Evolutionary conservation across 2,888 invertebrate genomes (phyloP).

Genomic region (Ichneumoninae sp.): DNA sequence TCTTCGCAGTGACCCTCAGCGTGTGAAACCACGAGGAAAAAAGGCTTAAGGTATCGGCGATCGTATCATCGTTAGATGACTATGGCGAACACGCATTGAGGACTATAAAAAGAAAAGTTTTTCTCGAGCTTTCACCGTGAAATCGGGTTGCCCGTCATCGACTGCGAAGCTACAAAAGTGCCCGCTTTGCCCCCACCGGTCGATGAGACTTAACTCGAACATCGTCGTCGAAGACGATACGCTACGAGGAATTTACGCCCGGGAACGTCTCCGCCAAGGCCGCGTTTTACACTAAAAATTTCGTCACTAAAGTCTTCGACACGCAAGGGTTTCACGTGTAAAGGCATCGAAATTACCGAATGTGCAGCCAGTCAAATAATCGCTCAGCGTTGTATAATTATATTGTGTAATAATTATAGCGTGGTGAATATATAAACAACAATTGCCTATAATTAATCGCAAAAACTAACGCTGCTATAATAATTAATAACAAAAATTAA

Average conservation of each 20-base stretch:
- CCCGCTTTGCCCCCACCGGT: conserved; percentile 64
- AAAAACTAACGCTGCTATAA: too few relatives aligned
- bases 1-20: not conserved
- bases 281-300: conserved; percentile 20
- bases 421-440: not conserved
- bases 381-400: not conserved
- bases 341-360: not conserved
- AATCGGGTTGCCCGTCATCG: conserved; percentile 54
- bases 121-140: conserved; percentile 35
- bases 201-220: conserved; percentile 70
- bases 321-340: conserved; percentile 2
- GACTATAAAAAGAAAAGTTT: conserved; percentile 19
- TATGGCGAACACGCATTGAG: not conserved
- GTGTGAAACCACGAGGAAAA: not conserved
- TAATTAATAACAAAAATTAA: too few relatives aligned
- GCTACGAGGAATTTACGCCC: conserved; percentile 6
- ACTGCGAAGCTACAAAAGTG: conserved; percentile 76
- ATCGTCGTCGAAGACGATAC: conserved; percentile 54
- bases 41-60: not conserved
- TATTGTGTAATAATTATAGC: not conserved
- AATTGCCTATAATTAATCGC: too few relatives aligned
- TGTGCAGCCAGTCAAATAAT: conserved; percentile 1
- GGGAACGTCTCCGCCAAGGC: conserved; percentile 36
- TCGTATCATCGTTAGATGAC: conserved; percentile 3
- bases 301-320: conserved; percentile 3